A percentile compares a stretch with the other conserved stretches of the same genome.
These are phyloP conservation scores for Trochalopteron elliotii DNA, from an alignment of 2,113 vertebrate species.

Conservation along the genomic window DNA sequence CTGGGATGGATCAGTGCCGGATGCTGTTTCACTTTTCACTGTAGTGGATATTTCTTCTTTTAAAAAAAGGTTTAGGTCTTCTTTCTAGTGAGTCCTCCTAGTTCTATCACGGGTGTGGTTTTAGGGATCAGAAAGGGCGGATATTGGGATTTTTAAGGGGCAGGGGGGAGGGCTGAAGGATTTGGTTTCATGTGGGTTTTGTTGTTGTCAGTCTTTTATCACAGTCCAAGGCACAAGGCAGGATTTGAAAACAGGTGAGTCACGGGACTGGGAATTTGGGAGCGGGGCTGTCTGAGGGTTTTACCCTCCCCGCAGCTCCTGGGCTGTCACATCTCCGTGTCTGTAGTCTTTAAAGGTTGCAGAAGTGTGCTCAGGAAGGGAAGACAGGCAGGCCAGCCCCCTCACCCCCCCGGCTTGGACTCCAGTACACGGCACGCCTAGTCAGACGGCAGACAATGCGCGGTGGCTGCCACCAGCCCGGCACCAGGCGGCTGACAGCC, in stretches of 20 bases:
- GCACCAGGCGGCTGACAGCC: not conserved
- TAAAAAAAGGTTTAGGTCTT: not conserved
- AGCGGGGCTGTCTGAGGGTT: not conserved
- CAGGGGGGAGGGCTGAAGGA: rapidly evolving
- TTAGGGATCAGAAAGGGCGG: not conserved
- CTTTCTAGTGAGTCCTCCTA: not conserved
- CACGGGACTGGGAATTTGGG: not conserved
- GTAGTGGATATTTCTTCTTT: not conserved
- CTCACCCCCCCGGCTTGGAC: not conserved
- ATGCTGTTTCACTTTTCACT: not conserved
- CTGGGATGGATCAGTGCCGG: not conserved
- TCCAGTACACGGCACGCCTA: not conserved
- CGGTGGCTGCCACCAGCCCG: not conserved
- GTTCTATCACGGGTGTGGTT: not conserved
- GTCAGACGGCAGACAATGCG: not conserved
- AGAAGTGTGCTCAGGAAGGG: not conserved
- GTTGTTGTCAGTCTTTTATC: not conserved
- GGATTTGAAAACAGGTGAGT: slow-evolving; percentile 35
- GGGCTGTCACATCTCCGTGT: not conserved
- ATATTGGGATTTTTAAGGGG: not conserved
- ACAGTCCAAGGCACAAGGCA: not conserved
- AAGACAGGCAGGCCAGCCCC: not conserved
- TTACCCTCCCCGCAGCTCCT: not conserved
- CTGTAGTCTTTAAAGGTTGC: not conserved
- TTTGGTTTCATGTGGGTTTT: not conserved